Base-by-base conservation (phyloP, 37 sponge, comb jelly and placozoan species). In the Halichondria panicea region DNA sequence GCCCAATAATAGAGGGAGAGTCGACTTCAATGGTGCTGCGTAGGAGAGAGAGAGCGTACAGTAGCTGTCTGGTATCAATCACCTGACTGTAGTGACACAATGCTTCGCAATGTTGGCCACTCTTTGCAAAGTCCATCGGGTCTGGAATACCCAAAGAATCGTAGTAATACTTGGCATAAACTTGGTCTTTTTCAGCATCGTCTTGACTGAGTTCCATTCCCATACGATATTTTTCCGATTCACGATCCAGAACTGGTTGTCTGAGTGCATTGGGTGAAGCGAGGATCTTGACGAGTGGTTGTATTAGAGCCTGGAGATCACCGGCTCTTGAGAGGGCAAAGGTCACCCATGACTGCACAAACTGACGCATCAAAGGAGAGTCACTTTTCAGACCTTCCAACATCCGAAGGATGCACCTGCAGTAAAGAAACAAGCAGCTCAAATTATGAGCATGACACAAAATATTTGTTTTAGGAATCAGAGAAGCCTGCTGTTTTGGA, bases 321-420 rank as follows among this genome's bases (percentile, higher is more conserved):
- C 35, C 3, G 2, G 13, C 37, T 56, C 36, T 32, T 4, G 53
- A 42, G 4, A 38, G 25, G 38, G 57, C 39, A 15, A 38, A 36
- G 19, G 41, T 74, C 30, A 87, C 81, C 81, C 81, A 87, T 4
- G 81, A 58, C 24, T 55, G 44, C 6, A 80, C 70, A 59, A 80
- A 66, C 40, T 40, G 8, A 30, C 55, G 30, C 43, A 80, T 60
- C 6, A 76, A 71, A 0, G 71, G 39, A 46, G 57, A 45, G 12
- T 37, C 24, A 31, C 71, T 81, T 76, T 76, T 71, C 0, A 87
- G 71, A n/a, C 87, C 87, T 24, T 80, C 87, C 30, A 87, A 41
- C 81, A 87, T 87, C 57, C 87, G 40, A 2, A 87, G 70, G 12
- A 57, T 21, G 30, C 68, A 68, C 37, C 87, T 87, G 69, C 4